Evolutionary conservation across 2,797 vertebrate genomes (phyloP), one percentile per base, ranked within the genome.

Genomic region (Rousettus madagascariensis): DNA sequence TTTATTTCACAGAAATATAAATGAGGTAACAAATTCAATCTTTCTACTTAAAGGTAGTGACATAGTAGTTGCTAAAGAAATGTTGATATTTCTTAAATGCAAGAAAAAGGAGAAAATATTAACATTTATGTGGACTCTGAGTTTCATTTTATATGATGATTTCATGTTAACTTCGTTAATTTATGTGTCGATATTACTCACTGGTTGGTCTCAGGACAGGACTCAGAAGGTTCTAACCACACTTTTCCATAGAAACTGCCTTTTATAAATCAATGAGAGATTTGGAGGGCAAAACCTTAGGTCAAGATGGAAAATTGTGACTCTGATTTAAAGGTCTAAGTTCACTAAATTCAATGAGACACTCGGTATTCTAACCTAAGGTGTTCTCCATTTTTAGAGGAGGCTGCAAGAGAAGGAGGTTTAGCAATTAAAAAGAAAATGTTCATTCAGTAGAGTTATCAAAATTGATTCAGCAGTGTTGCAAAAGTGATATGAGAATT

Each of bases 401-500:
- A 93, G 51, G 3, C 28, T 77, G 6, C n/a, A 65, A 33, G 30
- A 72, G 6, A 83, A 51, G 26, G 4, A 51, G 6, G 2, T 59
- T 86, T 83, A 90, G 41, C 28, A 89, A 46, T 57, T 71, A 74
- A 92, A 96, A 72, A 68, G 80, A 80, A 96, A 90, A n/a, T 65
- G 15, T 83, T 49, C 24, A 69, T 90, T 91, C 33, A 33, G 30
- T 88, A 87, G 49, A 95, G 72, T 95, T 96, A 92, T 87, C 91
- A 96, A 91, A 96, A 36, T 41, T 57, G 24, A 80, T 95, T 96
- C 72, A 95, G 66, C 63, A 72, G 43, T 92, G 3, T 96, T 97
- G 38, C 55, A 93, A 96, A 98, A 89, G 28, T 59, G 80, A 92
- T 71, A 38, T 88, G 95, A 97, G 96, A 97, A 94, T 59, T 95